Evolutionary conservation across 2,797 vertebrate genomes (phyloP).

Genomic region (Malurus splendens): DNA sequence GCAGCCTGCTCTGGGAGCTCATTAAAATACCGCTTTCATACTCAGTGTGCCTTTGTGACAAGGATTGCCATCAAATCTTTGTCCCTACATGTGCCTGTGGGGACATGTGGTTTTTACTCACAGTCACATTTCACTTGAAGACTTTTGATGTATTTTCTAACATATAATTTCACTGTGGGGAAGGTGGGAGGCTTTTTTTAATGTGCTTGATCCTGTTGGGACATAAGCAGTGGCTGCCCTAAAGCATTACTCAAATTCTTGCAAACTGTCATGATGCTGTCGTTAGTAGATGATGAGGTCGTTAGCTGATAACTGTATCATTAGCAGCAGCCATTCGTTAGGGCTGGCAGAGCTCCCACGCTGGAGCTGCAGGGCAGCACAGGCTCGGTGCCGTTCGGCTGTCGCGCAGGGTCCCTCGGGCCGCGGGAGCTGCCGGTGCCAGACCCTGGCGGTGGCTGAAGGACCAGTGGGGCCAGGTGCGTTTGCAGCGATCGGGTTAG

Average conservation of each 20-base stretch:
- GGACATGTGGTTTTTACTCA: neutral
- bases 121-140: neutral
- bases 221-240: neutral
- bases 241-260: neutral
- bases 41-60: accelerated
- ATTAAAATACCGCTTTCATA: neutral
- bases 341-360: neutral
- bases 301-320: neutral
- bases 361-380: accelerated
- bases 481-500: neutral
- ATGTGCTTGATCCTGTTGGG: neutral
- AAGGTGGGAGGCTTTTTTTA: accelerated
- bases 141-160: neutral
- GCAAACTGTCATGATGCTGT: neutral
- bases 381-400: accelerated
- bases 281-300: neutral
- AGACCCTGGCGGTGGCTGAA: accelerated
- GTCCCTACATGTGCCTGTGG: accelerated
- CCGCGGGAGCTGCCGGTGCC: accelerated
- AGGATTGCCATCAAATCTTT: accelerated
- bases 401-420: accelerated
- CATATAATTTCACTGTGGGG: neutral
- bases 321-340: neutral
- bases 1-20: neutral
- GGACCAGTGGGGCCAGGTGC: neutral